phyloP scores from a whole-genome alignment of 2,888 invertebrate species.

The Eupsilia transversa region DNA sequence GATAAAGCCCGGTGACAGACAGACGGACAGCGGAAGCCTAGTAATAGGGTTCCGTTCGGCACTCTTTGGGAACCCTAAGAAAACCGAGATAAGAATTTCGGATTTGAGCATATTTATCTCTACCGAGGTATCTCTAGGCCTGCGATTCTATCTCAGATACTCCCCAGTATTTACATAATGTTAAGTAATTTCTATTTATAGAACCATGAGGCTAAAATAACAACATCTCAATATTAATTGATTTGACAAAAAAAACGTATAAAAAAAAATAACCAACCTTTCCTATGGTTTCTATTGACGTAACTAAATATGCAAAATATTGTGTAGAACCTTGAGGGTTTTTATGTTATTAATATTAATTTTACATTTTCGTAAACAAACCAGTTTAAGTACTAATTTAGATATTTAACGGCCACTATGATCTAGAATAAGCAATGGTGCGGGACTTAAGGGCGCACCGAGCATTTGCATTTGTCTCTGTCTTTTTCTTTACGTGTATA shows the following conservation, averaged over 20 bases:
- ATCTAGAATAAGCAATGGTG: neutral
- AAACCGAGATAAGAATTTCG: neutral
- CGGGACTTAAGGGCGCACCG: too few species aligned
- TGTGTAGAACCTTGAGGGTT: conserved; percentile 30
- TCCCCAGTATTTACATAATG: neutral
- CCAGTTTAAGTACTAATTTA: neutral
- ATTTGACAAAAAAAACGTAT: neutral
- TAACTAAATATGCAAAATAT: conserved; percentile 20
- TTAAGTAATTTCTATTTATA: conserved; percentile 14
- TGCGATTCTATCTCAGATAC: neutral
- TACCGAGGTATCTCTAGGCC: too few species aligned
- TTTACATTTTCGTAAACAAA: neutral
- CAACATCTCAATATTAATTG: conserved; percentile 43
- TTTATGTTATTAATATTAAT: conserved; percentile 13
- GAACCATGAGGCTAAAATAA: neutral
- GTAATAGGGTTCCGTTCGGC: too few species aligned
- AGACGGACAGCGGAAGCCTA: too few species aligned
- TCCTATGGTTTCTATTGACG: conserved; percentile 33
- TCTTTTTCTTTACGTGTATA: too few species aligned
- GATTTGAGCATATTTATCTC: neutral
- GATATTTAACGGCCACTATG: neutral
- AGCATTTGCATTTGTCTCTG: too few species aligned
- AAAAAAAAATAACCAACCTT: conserved; percentile 5
- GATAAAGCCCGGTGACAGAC: too few species aligned
- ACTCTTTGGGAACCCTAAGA: too few species aligned